Evolutionary conservation across 23 tunicate genomes (phyloP).

Genomic region (Styela clava): DNA sequence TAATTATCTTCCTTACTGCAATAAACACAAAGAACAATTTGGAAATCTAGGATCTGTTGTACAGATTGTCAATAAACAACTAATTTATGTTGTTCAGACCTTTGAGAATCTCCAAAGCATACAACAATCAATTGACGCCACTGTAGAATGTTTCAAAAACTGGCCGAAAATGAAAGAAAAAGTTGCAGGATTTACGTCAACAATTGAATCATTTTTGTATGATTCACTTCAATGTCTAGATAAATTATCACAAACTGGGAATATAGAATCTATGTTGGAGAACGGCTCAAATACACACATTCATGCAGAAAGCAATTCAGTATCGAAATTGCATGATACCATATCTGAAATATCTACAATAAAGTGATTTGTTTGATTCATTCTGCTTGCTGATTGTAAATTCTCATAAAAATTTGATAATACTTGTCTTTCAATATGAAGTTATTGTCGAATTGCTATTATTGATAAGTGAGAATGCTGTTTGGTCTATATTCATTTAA

Average conservation of each 20-base stretch:
- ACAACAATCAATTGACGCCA: neutral
- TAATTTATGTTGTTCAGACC: neutral
- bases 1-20: slow-evolving; percentile 18
- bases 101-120: slow-evolving; percentile 1
- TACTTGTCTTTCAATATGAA: no score
- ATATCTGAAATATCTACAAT: neutral
- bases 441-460: no score
- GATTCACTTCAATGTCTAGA: neutral
- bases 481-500: no score
- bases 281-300: neutral
- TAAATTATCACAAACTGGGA: neutral
- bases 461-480: no score
- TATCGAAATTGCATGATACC: neutral
- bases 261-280: neutral
- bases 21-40: slow-evolving; percentile 12
- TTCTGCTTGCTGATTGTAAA: no score
- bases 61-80: slow-evolving; percentile 19
- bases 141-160: neutral
- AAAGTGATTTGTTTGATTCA: no score
- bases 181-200: neutral
- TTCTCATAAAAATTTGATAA: no score
- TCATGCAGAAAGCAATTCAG: neutral
- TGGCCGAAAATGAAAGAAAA: slow-evolving; percentile 13
- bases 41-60: slow-evolving; percentile 10
- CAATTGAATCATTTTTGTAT: neutral